phyloP scores from a whole-genome alignment of 37 sponge, comb jelly and placozoan species.

The Bolinopsis microptera region DNA sequence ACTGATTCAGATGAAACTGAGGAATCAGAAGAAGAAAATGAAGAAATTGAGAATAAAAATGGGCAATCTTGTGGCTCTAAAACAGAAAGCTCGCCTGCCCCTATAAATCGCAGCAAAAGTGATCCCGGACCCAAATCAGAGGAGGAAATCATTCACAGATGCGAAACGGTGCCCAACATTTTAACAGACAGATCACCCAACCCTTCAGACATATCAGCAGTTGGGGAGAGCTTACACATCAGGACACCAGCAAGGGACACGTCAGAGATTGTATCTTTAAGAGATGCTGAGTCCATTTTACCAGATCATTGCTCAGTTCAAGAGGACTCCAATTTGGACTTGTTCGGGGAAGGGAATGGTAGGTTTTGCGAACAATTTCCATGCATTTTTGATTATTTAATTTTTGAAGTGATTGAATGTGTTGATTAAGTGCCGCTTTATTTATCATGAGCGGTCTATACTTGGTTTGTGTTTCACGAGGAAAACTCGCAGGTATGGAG shows the following conservation, averaged over 20 bases:
- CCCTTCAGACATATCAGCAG: conserved; percentile 9
- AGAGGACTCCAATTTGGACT: conserved; percentile 49
- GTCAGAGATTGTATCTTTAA: background rate
- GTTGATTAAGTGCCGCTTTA: too few relatives aligned
- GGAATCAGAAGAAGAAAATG: background rate
- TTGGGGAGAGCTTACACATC: background rate
- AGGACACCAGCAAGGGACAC: background rate
- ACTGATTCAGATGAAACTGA: background rate
- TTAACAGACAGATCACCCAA: conserved; percentile 27
- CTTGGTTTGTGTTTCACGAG: too few relatives aligned
- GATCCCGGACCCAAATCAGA: background rate
- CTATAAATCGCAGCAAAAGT: background rate
- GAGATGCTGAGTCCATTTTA: background rate
- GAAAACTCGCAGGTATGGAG: background rate
- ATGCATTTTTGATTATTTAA: too few relatives aligned
- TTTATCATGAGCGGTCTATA: too few relatives aligned
- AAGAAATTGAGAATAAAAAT: background rate
- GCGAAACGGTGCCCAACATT: background rate
- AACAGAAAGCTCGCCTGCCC: background rate
- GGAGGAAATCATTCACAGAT: background rate
- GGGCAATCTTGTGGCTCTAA: background rate
- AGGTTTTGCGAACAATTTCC: too few relatives aligned
- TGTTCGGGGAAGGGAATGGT: conserved; percentile 7
- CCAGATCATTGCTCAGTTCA: background rate
- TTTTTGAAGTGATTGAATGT: too few relatives aligned